Evolutionary conservation across 2,113 vertebrate species (phyloP).

Genomic region (Excalfactoria chinensis): DNA sequence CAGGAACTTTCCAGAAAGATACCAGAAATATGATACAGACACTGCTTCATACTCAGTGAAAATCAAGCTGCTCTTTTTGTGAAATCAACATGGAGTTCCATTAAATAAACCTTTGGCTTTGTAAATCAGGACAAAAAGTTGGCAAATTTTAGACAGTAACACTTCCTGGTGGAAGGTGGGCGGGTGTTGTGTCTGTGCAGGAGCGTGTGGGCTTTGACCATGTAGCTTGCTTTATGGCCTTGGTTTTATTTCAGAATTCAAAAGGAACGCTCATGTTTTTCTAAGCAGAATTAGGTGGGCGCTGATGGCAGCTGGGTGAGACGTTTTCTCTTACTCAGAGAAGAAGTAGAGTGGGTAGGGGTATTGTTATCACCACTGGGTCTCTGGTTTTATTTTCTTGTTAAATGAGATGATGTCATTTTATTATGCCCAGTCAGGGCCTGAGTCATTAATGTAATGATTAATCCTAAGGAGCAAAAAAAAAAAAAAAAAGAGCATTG

Average conservation of each 20-base stretch:
- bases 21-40: background rate
- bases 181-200: accelerated
- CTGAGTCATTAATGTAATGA: background rate
- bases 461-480: background rate
- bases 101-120: background rate
- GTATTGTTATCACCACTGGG: background rate
- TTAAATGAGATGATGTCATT: background rate
- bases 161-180: background rate
- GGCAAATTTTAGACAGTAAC: background rate
- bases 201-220: accelerated
- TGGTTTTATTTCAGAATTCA: background rate
- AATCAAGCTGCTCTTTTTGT: background rate
- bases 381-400: background rate
- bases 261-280: background rate
- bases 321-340: background rate
- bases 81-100: background rate
- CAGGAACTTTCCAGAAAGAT: background rate
- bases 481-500: background rate
- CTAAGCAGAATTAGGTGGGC: background rate
- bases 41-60: background rate
- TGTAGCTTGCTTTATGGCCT: background rate
- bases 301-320: background rate
- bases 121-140: background rate
- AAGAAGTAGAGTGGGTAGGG: background rate
- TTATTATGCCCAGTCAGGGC: background rate